Base-by-base conservation (phyloP, 2,888 invertebrate species). In the Netelia inedita region DNA sequence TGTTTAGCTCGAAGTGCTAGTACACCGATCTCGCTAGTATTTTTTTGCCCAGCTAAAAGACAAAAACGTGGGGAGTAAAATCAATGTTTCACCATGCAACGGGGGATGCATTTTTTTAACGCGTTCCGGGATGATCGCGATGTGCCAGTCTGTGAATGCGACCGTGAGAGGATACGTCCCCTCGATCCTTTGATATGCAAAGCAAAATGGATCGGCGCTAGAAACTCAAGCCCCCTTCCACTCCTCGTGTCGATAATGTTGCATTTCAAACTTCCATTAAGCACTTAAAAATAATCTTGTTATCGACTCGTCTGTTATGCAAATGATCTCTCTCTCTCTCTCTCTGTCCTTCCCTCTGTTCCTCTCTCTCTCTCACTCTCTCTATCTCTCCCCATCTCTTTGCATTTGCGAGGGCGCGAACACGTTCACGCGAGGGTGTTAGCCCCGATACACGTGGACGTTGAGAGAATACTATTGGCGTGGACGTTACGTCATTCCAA, bases 221-320 rank as follows among this genome's bases (percentile, higher is more conserved):
- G 43, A 9, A 35, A 11, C 55, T 69, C 59, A 16, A 8, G 2
- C 41, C 35, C 19, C 66, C 11, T 68, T 66, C 28, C 68, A 21
- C 65, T 86, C 84, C 78, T 86, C 86, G 69, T 76, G 82, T 83
- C 88, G 89, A 91, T 92, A 91, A 91, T 90, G 89, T 88, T 87
- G 87, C 89, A 90, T 92, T 92, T 90, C 88, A 89, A 90, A 91
- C 89, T 91, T 92, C 91, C 91, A 91, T 92, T 90, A 90, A 91
- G 90, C 91, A 92, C 91, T 92, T 91, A 89, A 90, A 89, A 89
- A 89, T 90, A 92, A 92, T 89, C 87, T 88, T 85, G 88, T 92
- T 91, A 91, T 87, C 72, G 85, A 73, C 78, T 86, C 83, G 86
- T 86, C 88, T 89, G 89, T 88, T 88, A 90, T 91, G 91, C 85